Evolutionary conservation across 2,797 vertebrate genomes (phyloP).

Genomic region (Pogoniulus pusillus): DNA sequence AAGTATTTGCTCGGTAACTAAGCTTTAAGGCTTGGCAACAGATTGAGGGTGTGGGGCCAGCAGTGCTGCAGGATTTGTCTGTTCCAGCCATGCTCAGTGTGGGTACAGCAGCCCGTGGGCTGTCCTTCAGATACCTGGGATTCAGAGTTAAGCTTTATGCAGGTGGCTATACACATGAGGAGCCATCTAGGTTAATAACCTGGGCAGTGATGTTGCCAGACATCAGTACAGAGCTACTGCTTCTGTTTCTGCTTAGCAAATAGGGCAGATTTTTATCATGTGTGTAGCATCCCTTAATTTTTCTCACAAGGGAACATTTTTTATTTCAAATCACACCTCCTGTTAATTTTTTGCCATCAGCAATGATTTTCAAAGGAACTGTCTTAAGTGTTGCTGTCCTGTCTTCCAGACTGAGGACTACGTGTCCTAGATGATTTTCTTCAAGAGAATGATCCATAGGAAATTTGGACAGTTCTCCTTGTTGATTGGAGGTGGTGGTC

Average conservation of each 20-base stretch:
- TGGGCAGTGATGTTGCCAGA: neutral
- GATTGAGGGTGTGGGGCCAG: neutral
- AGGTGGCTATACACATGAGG: neutral
- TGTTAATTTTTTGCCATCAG: neutral
- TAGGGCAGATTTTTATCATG: conserved; percentile 1
- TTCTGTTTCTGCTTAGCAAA: neutral
- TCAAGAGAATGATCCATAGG: neutral
- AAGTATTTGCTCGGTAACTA: neutral
- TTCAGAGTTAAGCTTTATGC: neutral
- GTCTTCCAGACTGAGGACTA: neutral
- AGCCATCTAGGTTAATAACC: conserved; percentile 7
- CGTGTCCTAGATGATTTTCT: neutral
- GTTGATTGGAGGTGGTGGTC: neutral
- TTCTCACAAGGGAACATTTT: neutral
- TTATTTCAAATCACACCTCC: neutral
- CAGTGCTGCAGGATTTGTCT: neutral
- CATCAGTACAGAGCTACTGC: neutral
- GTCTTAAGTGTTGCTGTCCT: neutral
- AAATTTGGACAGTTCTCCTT: neutral
- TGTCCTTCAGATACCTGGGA: neutral
- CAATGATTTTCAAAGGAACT: neutral
- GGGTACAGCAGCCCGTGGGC: accelerated
- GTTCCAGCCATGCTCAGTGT: neutral
- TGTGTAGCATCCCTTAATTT: neutral
- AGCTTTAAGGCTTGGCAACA: neutral